These are phyloP conservation scores for Vicugna pacos DNA, from an alignment of 2,113 vertebrate species.

Conservation along the genomic window DNA sequence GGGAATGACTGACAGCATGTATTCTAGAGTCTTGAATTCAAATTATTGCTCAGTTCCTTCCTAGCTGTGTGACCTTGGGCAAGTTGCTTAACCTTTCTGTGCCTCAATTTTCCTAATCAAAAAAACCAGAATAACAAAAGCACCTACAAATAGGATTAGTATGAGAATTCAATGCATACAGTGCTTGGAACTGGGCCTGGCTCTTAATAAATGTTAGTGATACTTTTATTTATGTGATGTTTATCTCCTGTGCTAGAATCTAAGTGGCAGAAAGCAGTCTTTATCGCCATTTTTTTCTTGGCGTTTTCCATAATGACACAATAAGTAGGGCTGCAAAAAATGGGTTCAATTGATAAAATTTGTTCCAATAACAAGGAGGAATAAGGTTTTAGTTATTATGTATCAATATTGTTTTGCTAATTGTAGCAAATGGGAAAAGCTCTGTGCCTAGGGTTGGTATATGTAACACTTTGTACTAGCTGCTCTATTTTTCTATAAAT, in stretches of 20 bases:
- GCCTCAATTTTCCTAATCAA: background rate
- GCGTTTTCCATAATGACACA: background rate
- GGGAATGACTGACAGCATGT: background rate
- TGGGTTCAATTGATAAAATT: background rate
- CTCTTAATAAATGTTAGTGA: background rate
- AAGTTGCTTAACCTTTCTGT: background rate
- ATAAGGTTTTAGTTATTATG: background rate
- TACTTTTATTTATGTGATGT: background rate
- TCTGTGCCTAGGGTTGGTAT: background rate
- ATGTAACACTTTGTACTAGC: background rate
- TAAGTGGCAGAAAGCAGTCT: background rate
- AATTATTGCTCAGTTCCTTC: background rate
- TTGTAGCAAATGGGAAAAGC: background rate
- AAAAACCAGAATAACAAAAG: background rate
- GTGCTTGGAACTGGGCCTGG: background rate
- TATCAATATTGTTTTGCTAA: background rate
- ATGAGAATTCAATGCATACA: background rate
- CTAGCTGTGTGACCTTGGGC: background rate
- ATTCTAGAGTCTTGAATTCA: background rate
- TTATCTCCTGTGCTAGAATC: background rate
- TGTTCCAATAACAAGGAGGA: background rate
- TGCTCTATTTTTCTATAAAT: background rate
- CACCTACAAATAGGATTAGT: background rate
- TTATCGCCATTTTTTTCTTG: background rate
- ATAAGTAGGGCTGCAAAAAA: background rate